A percentile compares a stretch with the other conserved stretches of the same genome.
Conservation (phyloP, 2,797 vertebrate species). For the Gymnoscopelus braueri region DNA sequence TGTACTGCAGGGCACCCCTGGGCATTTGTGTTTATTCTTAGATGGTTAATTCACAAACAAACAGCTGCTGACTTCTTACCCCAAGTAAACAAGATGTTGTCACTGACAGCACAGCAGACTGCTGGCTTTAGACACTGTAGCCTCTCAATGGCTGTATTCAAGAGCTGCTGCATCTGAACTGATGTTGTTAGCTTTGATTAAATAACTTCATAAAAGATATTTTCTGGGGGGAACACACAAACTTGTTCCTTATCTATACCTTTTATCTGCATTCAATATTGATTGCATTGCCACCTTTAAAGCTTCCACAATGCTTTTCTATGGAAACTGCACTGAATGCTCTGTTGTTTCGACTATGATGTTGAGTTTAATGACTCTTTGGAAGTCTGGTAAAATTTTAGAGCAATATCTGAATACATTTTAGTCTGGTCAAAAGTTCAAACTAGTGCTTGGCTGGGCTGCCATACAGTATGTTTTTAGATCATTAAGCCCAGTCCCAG, state of each 20-base stretch:
- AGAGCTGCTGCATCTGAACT: neutral
- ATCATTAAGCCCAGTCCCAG: neutral
- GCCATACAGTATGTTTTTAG: neutral
- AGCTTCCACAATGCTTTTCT: neutral
- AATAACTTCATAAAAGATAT: neutral
- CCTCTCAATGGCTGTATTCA: conserved; percentile 29
- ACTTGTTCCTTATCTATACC: neutral
- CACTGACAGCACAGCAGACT: conserved; percentile 12
- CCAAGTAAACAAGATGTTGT: conserved; percentile 12
- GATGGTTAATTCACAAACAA: conserved; percentile 50
- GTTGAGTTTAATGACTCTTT: too few species aligned
- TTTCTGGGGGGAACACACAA: neutral
- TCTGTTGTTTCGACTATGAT: too few species aligned
- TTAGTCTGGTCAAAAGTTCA: neutral
- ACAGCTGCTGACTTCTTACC: conserved; percentile 23
- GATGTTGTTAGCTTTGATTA: neutral
- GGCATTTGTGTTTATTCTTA: conserved; percentile 26
- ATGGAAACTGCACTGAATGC: too few species aligned
- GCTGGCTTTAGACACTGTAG: conserved; percentile 7
- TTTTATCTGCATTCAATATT: conserved; percentile 2
- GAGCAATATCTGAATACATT: too few species aligned
- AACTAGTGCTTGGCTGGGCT: neutral
- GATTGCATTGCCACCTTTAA: conserved; percentile 8
- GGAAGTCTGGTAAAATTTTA: too few species aligned
- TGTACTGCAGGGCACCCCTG: conserved; percentile 26